Evolutionary conservation across 2,888 invertebrate species (phyloP), one percentile per base, ranked within the genome.

Genomic region (Lapara coniferarum): DNA sequence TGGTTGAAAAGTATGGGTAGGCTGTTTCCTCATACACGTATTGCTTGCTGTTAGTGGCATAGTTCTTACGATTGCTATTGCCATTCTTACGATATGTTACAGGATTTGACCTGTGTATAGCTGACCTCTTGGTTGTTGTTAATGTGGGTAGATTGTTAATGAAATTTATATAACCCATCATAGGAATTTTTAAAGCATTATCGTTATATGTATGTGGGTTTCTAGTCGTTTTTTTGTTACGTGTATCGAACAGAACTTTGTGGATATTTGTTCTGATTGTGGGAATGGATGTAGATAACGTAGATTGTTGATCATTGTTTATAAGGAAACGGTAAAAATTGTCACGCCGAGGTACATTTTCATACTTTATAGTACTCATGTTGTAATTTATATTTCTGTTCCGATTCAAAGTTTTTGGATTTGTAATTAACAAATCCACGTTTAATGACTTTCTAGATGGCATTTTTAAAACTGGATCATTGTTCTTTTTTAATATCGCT

Each of bases 31-130:
- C 75, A 66, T 76, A 76, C 69, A 73, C 59, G 53, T 75, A 78
- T 58, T 71, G 77, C 66, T 82, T 80, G 57, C 78, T 77, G 4
- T 75, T 73, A 66, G 73, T 58, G 44, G 79, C 75, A 72, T 79
- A 77, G 51, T 81, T 78, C 71, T 78, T 75, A 46, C 78, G 76
- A 67, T 78, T 78, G 6, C 37, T 37, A 37, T 37, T 37, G 37
- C 37, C 37, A 37, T 37, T 37, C 37, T 5, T 37, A 2, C 8
- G 37, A 37, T 75, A 46, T 52, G 78, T 25, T n/a, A 75, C 67
- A 6, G 79, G 77, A 8, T 70, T 77, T 12, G 71, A 14, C 13
- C 10, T 53, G 30, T 55, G 2, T 63, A 68, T 70, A 12, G 37
- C 72, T 44, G 56, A n/a, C 56, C 58, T 67, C 56, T 59, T 72